These are phyloP conservation scores for Thymelicus sylvestris DNA, from an alignment of 2,888 invertebrate genomes.

Conservation along the genomic window DNA sequence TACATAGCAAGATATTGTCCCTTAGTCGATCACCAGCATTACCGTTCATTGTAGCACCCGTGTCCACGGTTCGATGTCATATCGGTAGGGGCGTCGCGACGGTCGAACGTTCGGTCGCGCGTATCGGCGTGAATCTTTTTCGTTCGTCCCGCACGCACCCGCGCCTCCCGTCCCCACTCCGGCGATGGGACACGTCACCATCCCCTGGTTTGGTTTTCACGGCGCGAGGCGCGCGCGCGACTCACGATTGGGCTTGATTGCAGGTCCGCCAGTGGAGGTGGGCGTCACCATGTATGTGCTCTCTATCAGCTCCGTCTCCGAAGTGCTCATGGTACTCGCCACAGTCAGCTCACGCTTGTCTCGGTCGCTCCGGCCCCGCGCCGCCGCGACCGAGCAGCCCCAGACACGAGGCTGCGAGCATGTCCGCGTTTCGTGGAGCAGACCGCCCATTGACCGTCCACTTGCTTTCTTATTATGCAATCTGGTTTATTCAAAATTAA, in stretches of 20 bases:
- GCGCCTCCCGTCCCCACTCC: constrained; percentile 56
- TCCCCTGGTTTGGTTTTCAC: constrained; percentile 71
- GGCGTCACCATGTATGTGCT: constrained; percentile 99
- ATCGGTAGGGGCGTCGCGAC: constrained; percentile 55
- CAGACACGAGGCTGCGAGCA: constrained; percentile 84
- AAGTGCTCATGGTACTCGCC: constrained; percentile 98
- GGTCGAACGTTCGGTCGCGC: constrained; percentile 42
- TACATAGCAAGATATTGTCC: constrained; percentile 75
- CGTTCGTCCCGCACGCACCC: constrained; percentile 53
- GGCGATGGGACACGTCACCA: constrained; percentile 67
- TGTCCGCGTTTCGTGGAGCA: constrained; percentile 81
- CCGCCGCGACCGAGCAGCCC: constrained; percentile 81
- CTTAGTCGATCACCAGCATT: constrained; percentile 81
- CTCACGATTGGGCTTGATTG: constrained; percentile 87
- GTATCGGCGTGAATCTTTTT: constrained; percentile 42
- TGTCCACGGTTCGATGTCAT: constrained; percentile 79
- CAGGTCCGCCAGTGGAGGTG: constrained; percentile 98
- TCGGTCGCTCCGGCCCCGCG: constrained; percentile 48
- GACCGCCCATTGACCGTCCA: constrained; percentile 76
- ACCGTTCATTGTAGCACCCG: constrained; percentile 83
- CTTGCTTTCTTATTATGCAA: constrained; percentile 80
- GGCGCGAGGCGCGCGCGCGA: constrained; percentile 59
- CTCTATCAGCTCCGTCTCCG: constrained; percentile 99
- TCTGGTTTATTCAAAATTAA: constrained; percentile 37
- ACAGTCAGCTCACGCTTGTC: constrained; percentile 92